Evolutionary conservation across 2,888 invertebrate genomes (phyloP).

Genomic region (Cerastis rubricosa): DNA sequence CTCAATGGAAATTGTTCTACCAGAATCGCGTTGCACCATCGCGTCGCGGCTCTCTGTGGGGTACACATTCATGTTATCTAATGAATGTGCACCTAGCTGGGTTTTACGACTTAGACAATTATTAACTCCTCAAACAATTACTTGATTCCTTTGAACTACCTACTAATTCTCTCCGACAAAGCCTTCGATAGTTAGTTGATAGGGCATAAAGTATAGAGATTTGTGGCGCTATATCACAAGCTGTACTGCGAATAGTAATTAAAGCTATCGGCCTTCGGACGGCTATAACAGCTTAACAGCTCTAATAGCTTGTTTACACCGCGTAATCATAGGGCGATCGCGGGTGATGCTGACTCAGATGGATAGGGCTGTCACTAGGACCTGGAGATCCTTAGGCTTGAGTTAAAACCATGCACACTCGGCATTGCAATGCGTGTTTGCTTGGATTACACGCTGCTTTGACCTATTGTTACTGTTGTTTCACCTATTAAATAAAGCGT

Average conservation of each 20-base stretch:
- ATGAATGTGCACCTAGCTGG: background rate
- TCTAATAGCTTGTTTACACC: conserved; percentile 67
- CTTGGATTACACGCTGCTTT: no score
- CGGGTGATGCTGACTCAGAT: conserved; percentile 32
- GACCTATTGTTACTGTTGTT: no score
- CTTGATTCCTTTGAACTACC: conserved; percentile 1
- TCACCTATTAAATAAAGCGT: background rate
- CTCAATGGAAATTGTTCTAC: no score
- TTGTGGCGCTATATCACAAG: conserved; percentile 5
- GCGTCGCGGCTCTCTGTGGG: no score
- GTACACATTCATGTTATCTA: background rate
- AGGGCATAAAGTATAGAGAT: conserved; percentile 25
- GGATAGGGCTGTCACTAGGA: conserved; percentile 45
- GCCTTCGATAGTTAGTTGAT: background rate
- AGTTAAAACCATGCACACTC: background rate
- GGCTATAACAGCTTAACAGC: conserved; percentile 50
- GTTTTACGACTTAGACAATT: background rate
- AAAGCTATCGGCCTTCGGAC: conserved; percentile 42
- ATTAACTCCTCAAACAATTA: background rate
- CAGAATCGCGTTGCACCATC: no score
- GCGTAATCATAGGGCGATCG: conserved; percentile 55
- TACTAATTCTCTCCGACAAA: background rate
- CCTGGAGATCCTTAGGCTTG: background rate
- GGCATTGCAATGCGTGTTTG: background rate
- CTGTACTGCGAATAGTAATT: conserved; percentile 37